A percentile compares a stretch with the other conserved stretches of the same genome.
Conservation (phyloP, 2,888 invertebrate genomes). For the Trachelus stipa region DNA sequence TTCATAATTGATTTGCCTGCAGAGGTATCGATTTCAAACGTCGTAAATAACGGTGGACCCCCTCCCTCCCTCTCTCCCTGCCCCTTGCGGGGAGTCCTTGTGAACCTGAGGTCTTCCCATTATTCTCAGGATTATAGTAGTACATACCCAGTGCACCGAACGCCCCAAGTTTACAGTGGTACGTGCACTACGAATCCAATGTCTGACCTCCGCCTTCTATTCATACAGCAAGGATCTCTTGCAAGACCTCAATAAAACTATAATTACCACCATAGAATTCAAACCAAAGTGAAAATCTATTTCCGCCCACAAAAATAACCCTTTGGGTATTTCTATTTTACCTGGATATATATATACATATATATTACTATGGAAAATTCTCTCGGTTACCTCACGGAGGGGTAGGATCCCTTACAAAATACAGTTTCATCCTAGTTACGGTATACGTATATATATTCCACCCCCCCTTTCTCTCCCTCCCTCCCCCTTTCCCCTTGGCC, state of each 20-base stretch:
- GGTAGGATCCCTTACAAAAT: neutral
- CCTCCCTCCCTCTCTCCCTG: conserved; percentile 26
- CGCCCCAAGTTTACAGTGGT: neutral
- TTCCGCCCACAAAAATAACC: neutral
- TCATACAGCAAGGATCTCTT: neutral
- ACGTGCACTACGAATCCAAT: neutral
- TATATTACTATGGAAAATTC: neutral
- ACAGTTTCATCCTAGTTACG: neutral
- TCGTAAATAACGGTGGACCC: conserved; percentile 53
- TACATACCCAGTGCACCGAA: neutral
- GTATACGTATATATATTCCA: neutral
- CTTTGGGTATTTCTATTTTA: neutral
- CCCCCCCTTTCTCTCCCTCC: neutral
- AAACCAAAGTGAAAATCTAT: neutral
- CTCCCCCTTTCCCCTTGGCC: neutral
- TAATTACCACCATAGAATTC: neutral
- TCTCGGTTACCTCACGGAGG: no score
- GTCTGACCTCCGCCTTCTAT: neutral
- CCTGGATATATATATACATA: neutral
- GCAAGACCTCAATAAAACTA: neutral
- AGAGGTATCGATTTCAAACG: conserved; percentile 60
- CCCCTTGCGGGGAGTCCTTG: conserved; percentile 44
- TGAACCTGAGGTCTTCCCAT: conserved; percentile 38
- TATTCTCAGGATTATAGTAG: conserved; percentile 35
- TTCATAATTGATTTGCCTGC: conserved; percentile 51